Evolutionary conservation across 1,140 invertebrate species (phyloP), one percentile per base, ranked within the genome.

Genomic region (Anagrus nilaparvatae): DNA sequence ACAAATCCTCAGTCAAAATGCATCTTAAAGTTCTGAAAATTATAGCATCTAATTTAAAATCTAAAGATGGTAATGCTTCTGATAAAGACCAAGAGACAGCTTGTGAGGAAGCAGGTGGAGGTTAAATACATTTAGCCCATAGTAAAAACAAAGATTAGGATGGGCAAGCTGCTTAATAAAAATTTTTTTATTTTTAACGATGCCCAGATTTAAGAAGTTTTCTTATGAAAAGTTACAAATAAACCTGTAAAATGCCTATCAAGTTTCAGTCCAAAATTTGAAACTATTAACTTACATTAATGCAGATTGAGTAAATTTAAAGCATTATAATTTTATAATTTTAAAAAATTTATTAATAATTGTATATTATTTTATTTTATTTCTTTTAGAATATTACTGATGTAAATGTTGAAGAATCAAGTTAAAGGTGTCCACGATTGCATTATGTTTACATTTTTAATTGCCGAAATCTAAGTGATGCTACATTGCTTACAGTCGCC

Each of bases 401-500:
- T 66, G 81, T 88, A 54, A 84, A 84, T 25, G 79, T 96, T 31
- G 74, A 80, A 50, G 75, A 77, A 50, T 70, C 97, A 50, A 85
- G 87, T 19, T 78, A 86, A 48, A 76, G 79, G 55, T 96, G 91
- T 73, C 72, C 76, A 48, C 74, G 81, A 60, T 69, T 98, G 46
- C 80, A 86, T 41, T 87, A 91, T 56, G 70, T 98, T 16, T 97
- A 92, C 71, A 71, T 97, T 39, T 94, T 93, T 19, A 89, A 90
- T 50, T 99, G 96, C 72, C 71, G 77, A 30, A 82, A 88, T 51
- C 71, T 99, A 25, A 96, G 92, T 21, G 96, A 99, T 72, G 72
- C 79, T 21, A 76, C 88, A 20, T 73, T 99, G 31, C 73, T 87
- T 49, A 80, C 88, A 18, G 63, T 99, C 35, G 90, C 91, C 36